Evolutionary conservation across 2,797 vertebrate genomes (phyloP), one percentile per base, ranked within the genome.

Genomic region (Poliocrania exsul): DNA sequence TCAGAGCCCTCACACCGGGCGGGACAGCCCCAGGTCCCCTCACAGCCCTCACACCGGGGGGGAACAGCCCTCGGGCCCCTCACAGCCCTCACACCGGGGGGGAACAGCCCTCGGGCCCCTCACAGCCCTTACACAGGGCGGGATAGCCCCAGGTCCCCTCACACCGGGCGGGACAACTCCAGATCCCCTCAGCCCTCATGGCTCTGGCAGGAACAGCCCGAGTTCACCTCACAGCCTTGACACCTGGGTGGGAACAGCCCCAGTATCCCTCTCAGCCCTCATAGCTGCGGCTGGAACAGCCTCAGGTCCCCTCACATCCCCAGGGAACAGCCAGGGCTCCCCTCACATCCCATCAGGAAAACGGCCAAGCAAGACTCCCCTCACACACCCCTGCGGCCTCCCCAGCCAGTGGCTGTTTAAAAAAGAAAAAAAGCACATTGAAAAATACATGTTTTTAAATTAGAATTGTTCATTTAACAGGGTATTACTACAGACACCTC

Each of bases 381-480:
- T 28, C 26, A 50, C 13, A 17, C 7, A 1, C 50, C 6, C 3
- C n/a, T 10, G 29, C 25, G 9, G 51, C 12, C 2, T 4, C 33
- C 8, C 7, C 20, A 46, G 17, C 7, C 20, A 46, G 17, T 16
- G 37, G 7, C 44, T 46, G 24, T 29, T 24, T 6, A 49, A 49
- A 29, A 4, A 49, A 42, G 31, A 33, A 9, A 64, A 8, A 24
- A 31, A 28, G 5, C 4, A 19, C 28, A 35, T 3, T 13, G 29
- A 37, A 29, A 40, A 21, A 35, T 3, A 6, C 0, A 3, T 1
- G 5, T 0, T 29, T 35, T 15, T 31, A 57, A 53, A 49, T 65
- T 1, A 15, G 8, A 40, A 10, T 7, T 1, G 5, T 47, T 64
- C 8, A 2, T 47, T 58, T 79, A 19, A 44, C 67, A 10, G 16